Evolutionary conservation across 2,797 vertebrate species (phyloP), one percentile per base, ranked within the genome.

Genomic region (Capromys pilorides): DNA sequence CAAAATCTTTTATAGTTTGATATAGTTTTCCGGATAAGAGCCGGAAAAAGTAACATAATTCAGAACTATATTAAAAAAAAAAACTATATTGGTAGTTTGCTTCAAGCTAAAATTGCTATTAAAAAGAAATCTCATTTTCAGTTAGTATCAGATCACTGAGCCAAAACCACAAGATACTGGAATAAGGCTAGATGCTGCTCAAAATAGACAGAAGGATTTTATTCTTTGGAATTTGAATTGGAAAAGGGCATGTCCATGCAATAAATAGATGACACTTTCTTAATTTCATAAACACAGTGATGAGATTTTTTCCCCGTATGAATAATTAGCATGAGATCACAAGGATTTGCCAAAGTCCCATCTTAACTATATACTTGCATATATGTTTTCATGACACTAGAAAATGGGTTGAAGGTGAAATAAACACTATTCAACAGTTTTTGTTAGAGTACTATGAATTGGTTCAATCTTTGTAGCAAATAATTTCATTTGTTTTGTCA

Each of bases 51-150:
- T 54, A n/a, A 89, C n/a, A 78, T 22, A 73, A 77, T 62, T 89
- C 9, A 59, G 41, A 94, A 80, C 21, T 59, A 61, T 31, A 39
- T 16, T 75, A n/a, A n/a, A n/a, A n/a, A n/a, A n/a, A n/a, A n/a
- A n/a, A n/a, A n/a, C n/a, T n/a, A 61, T 31, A 39, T 16, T 75
- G 24, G 12, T 62, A 84, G n/a, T 94, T 82, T 91, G 28, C 59
- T 94, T 93, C 59, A 33, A 95, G 41, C 57, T 95, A 75, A 89
- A 94, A 87, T 69, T 81, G 24, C 41, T 96, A 66, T 93, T 93
- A 91, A 86, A 88, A 90, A 80, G 49, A 41, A 89, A 90, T 41
- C 18, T 96, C 91, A 82, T 82, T 51, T 93, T 41, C 90, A 86
- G 66, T 95, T 94, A 93, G 18, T 91, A 89, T 89, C 77, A 83